phyloP scores from a whole-genome alignment of 2,113 vertebrate species.

The Urocitellus parryii region DNA sequence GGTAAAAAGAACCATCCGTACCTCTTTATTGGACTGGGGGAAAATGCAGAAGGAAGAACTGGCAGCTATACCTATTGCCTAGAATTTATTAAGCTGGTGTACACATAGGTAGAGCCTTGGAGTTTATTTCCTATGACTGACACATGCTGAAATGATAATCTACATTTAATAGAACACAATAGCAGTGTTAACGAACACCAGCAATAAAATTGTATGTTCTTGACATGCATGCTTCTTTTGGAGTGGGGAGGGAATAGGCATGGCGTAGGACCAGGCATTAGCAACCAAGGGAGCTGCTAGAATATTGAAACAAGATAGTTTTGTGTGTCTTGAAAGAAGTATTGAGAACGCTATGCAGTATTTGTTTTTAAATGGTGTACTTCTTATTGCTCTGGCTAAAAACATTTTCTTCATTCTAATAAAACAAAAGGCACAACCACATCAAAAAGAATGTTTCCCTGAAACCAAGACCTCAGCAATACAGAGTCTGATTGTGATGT shows the following conservation, averaged over 20 bases:
- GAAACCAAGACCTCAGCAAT: not conserved
- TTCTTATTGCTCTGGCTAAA: conserved; percentile 70
- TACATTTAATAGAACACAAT: not conserved
- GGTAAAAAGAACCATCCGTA: conserved; percentile 72
- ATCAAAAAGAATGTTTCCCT: not conserved
- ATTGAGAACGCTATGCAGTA: conserved; percentile 38
- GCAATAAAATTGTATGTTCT: not conserved
- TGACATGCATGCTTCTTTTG: conserved; percentile 1
- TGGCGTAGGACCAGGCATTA: not conserved
- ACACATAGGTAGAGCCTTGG: not conserved
- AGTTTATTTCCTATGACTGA: conserved; percentile 3
- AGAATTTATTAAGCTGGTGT: not conserved
- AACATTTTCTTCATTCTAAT: conserved; percentile 17
- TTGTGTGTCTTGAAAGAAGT: conserved; percentile 31
- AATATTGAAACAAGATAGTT: conserved; percentile 59
- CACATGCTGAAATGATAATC: not conserved
- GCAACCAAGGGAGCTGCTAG: not conserved
- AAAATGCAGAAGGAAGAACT: conserved; percentile 31
- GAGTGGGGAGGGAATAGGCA: not conserved
- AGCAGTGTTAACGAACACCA: not conserved
- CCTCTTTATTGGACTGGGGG: conserved; percentile 29
- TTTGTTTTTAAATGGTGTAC: conserved; percentile 65
- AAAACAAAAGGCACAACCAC: not conserved
- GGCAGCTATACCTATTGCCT: conserved; percentile 57
- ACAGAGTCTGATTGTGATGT: not conserved